Base-by-base conservation (phyloP, 2,797 vertebrate species). In the Bradypodion pumilum region DNA sequence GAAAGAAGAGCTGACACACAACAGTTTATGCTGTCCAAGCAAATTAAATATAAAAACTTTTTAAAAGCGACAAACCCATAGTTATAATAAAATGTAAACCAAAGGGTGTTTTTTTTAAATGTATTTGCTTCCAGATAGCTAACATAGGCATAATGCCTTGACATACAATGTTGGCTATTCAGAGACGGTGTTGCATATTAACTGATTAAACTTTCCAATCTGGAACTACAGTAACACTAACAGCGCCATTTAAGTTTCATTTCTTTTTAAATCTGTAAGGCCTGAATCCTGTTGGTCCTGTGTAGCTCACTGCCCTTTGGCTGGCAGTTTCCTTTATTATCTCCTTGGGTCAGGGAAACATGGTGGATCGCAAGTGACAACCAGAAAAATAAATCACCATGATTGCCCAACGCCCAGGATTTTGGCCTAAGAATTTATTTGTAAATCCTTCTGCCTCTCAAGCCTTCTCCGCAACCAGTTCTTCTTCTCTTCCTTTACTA, bases 381-480 rank as follows among this genome's bases (percentile, higher is more conserved):
- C 8, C 8, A 49, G 15, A 49, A 13, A 49, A 49, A 49, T 8
- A 49, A 49, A 49, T 49, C 49, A 49, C 49, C 49, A 49, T 49
- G 49, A 49, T 15, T 49, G 15, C 49, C 5, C 15, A n/a, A n/a
- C n/a, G n/a, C n/a, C n/a, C n/a, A 52, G 8, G 49, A 52, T 5
- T 52, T 52, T 52, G 49, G 49, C 49, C 16, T 52, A 52, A 76
- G 88, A 60, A 86, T 29, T 69, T 88, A 52, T 83, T 15, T 76
- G 72, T 80, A 44, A 69, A 68, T 68, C 46, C 59, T 82, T 63
- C 25, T 62, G 72, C 78, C 74, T 25, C 37, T 91, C 82, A 86
- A 62, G 78, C 60, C 8, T 13, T 69, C 16, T 25, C 49, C 27
- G 12, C 40, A 49, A 46, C 23, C 40, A 74, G 70, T 25, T 66